These are phyloP conservation scores for Pterocles orientalis DNA, from an alignment of 2,113 vertebrate species.

Conservation along the genomic window DNA sequence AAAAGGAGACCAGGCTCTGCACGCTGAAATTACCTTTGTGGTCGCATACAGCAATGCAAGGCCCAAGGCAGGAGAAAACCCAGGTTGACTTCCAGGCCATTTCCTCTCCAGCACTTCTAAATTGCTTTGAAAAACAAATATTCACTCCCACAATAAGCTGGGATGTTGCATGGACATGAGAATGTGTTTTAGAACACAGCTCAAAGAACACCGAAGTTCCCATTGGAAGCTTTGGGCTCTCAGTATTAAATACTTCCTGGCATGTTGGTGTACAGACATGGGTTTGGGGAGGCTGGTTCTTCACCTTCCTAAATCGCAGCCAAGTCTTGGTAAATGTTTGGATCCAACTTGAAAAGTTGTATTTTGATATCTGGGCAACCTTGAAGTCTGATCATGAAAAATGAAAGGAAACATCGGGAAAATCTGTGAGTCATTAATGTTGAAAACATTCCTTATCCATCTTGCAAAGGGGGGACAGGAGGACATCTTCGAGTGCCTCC, in stretches of 20 bases:
- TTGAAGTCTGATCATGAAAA: neutral
- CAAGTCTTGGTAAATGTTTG: neutral
- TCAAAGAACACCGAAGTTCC: neutral
- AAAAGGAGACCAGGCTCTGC: neutral
- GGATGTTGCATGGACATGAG: neutral
- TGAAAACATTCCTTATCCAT: neutral
- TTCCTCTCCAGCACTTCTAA: neutral
- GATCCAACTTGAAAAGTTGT: neutral
- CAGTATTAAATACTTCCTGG: neutral
- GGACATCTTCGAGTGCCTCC: neutral
- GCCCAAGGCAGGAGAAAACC: neutral
- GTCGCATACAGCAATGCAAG: neutral
- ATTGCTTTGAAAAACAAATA: neutral
- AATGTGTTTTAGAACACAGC: neutral
- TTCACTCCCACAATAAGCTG: neutral
- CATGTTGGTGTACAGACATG: neutral
- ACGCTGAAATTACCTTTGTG: neutral
- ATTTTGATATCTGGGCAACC: neutral
- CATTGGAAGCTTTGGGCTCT: neutral
- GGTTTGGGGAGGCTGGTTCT: neutral
- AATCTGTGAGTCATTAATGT: neutral
- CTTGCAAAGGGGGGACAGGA: neutral
- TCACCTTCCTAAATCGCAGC: neutral
- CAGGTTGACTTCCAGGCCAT: neutral
- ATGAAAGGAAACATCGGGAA: neutral